Percentiles rank a stretch among this genome's conserved stretches.
Conservation (phyloP, 2,888 invertebrate species). For the Drosophila histrio region DNA sequence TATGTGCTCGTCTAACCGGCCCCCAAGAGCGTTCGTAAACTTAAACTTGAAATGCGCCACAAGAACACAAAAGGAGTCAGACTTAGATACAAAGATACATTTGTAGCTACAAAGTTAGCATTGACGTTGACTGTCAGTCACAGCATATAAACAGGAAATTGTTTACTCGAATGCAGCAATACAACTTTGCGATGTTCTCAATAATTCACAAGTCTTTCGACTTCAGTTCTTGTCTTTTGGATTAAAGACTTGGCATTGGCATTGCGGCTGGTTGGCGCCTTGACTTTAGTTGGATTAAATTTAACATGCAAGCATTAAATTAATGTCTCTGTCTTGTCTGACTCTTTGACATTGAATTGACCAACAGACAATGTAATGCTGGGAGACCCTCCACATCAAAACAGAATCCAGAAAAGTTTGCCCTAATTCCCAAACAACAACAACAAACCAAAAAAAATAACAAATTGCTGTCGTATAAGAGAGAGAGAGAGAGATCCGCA, state of each 20-base stretch:
- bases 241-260: slow-evolving; percentile 32
- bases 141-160: slow-evolving; percentile 66
- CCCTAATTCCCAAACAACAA: slow-evolving; percentile 44
- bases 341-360: slow-evolving; percentile 55
- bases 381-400: slow-evolving; percentile 31
- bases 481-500: slow-evolving; percentile 3
- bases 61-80: slow-evolving; percentile 32
- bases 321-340: slow-evolving; percentile 34
- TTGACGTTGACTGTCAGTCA: slow-evolving; percentile 68
- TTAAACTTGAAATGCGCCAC: slow-evolving; percentile 27
- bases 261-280: slow-evolving; percentile 22
- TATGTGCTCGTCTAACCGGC: slow-evolving; percentile 53
- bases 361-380: slow-evolving; percentile 27
- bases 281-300: slow-evolving; percentile 9
- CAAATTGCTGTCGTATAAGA: background rate
- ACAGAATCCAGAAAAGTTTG: slow-evolving; percentile 66
- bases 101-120: slow-evolving; percentile 66
- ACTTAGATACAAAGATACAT: slow-evolving; percentile 45
- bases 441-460: slow-evolving; percentile 1
- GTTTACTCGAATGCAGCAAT: slow-evolving; percentile 38
- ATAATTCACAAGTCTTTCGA: slow-evolving; percentile 31
- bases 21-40: slow-evolving; percentile 48
- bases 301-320: slow-evolving; percentile 23
- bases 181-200: slow-evolving; percentile 51
- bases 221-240: slow-evolving; percentile 3